Conservation (phyloP, 2,888 invertebrate genomes). For the Caenorhabditis doughertyi region DNA sequence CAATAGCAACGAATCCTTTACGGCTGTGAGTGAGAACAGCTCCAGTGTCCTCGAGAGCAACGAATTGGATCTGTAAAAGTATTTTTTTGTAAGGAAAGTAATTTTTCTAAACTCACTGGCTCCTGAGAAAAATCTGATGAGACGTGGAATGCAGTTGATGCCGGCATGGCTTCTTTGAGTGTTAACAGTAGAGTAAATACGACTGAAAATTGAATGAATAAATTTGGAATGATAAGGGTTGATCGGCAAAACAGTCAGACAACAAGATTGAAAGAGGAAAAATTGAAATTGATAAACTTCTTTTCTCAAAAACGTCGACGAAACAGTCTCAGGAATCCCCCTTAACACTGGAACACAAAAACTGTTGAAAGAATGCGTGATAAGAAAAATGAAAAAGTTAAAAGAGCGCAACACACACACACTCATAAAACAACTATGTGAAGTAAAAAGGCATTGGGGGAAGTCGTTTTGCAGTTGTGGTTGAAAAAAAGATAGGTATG, state of each 20-base stretch:
- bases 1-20: slow-evolving; percentile 22
- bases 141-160: slow-evolving; percentile 12
- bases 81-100: not conserved
- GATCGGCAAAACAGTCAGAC: not conserved
- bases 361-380: slow-evolving; percentile 5
- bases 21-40: slow-evolving; percentile 35
- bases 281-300: slow-evolving; percentile 27
- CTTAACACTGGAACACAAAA: slow-evolving; percentile 11
- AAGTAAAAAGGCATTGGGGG: slow-evolving; percentile 18
- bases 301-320: slow-evolving; percentile 1
- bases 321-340: slow-evolving; percentile 28
- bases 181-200: not conserved
- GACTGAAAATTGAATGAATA: not conserved
- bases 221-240: not conserved
- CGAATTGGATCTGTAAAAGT: slow-evolving; percentile 34
- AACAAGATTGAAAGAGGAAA: slow-evolving; percentile 4
- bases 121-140: slow-evolving; percentile 45
- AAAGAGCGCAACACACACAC: slow-evolving; percentile 22
- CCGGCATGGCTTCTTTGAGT: slow-evolving; percentile 37
- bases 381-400: slow-evolving; percentile 23
- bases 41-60: slow-evolving; percentile 48
- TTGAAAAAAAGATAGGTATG: slow-evolving; percentile 9
- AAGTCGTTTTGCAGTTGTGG: slow-evolving; percentile 23
- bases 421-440: slow-evolving; percentile 17
- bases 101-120: slow-evolving; percentile 14